Conservation (phyloP, 2,113 vertebrate genomes). For the Festucalex cinctus region DNA sequence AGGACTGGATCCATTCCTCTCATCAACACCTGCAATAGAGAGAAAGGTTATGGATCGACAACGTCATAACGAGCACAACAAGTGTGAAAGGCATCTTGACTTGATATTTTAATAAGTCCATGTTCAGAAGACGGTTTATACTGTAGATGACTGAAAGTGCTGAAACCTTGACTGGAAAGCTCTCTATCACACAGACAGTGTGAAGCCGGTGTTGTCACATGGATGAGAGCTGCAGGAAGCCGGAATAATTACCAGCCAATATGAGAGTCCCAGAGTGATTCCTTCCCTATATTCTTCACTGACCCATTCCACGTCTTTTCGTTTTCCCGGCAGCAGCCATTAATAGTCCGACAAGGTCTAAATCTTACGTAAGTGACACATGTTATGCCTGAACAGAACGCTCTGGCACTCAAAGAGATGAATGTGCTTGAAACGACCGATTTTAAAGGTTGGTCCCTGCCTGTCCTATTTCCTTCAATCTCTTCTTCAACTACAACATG, state of each 20-base stretch:
- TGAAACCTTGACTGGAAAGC: slow-evolving; percentile 37
- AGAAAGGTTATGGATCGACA: slow-evolving; percentile 32
- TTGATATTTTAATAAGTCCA: slow-evolving; percentile 20
- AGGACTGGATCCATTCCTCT: slow-evolving; percentile 81
- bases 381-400: slow-evolving; percentile 26
- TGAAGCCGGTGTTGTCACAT: slow-evolving; percentile 61
- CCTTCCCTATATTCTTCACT: slow-evolving; percentile 60
- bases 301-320: slow-evolving; percentile 58
- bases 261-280: slow-evolving; percentile 63
- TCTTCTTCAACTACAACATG: slow-evolving; percentile 50
- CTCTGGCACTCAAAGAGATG: slow-evolving; percentile 33
- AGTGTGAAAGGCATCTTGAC: not conserved
- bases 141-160: slow-evolving; percentile 29
- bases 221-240: slow-evolving; percentile 67
- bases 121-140: slow-evolving; percentile 34
- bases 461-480: slow-evolving; percentile 52
- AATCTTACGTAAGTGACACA: slow-evolving; percentile 28
- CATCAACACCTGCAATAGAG: slow-evolving; percentile 81
- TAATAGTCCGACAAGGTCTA: slow-evolving; percentile 34
- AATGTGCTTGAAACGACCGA: slow-evolving; percentile 39
- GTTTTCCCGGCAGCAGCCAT: slow-evolving; percentile 67
- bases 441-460: slow-evolving; percentile 65
- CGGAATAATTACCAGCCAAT: slow-evolving; percentile 73
- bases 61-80: slow-evolving; percentile 15
- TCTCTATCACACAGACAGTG: slow-evolving; percentile 41